Base-by-base conservation (phyloP, 2,113 vertebrate genomes). In the Microcebus lehilahytsara region DNA sequence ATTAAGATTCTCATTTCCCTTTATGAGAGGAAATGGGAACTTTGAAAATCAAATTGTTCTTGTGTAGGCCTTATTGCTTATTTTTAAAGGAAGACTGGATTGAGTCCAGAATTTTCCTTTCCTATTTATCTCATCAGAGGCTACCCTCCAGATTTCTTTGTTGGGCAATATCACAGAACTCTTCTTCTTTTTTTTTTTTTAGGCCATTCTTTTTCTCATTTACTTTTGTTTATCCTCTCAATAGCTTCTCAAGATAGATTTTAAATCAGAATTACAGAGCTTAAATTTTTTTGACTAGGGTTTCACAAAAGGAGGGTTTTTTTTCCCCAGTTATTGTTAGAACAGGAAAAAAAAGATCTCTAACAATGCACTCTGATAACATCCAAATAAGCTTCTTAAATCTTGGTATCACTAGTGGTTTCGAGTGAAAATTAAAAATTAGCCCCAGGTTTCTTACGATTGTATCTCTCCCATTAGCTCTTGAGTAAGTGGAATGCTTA, bases 351-450 rank as follows among this genome's bases (percentile, higher is more conserved):
- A 67, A 85, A 66, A 64, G 1, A 20, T 80, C 40, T 49, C 56
- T 83, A 51, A 49, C 10, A 96, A 79, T 75, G 27, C 2, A 60
- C 42, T 86, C 62, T 89, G 77, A 94, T 92, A 96, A 64, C 56
- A 93, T 60, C 27, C 32, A 78, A 78, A 95, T 89, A 87, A 94
- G 14, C 46, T 96, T 58, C 85, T 92, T 64, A 93, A 92, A n/a
- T 83, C 51, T 72, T 91, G 37, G n/a, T 85, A 62, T 96, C 60
- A 51, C 2, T 67, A 3, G 19, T 83, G 27, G 6, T 84, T 93
- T 80, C 34, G 64, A 83, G 85, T 77, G 90, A 86, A 81, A 91
- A 93, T 85, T 97, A 62, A 78, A 62, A 94, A 94, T 94, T 46
- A 92, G 11, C 1, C 17, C 5, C 1, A n/a, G 11, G 40, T 95